Base-by-base conservation (phyloP, 1,140 invertebrate genomes). In the Ceratitis capitata region DNA sequence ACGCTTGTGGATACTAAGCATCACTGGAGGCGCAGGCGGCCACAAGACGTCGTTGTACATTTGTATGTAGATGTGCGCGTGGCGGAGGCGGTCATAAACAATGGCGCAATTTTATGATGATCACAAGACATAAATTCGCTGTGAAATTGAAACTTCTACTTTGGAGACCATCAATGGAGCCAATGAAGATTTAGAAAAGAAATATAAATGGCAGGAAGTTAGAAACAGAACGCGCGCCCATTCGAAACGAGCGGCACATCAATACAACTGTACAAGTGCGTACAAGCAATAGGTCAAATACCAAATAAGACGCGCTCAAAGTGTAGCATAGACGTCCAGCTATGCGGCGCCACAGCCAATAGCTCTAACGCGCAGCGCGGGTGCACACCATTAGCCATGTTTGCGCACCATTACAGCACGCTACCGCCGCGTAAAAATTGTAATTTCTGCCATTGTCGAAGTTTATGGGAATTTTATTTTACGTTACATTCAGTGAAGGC, bases 91-190 rank as follows among this genome's bases (percentile, higher is more conserved):
- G 69, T 45, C 69, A 78, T 78, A 78, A 78, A 78, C 69, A 78
- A 23, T 78, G 82, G 45, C 49, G 82, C 49, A 10, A 84, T 84
- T 84, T 64, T 58, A 84, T 39, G 53, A 84, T 84, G 83, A 84
- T 84, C 83, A 84, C 51, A 64, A 83, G 39, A 83, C 82, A 83
- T 83, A 83, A 84, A 84, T 84, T 84, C 53, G 39, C 83, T 84
- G 83, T 84, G 83, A 84, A 84, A 84, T 84, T 84, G 83, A 84
- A 84, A 84, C 39, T 42, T 78, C 23, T 78, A 23, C 23, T 16
- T 19, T 45, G 45, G n/a, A 78, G 26, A 19, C 7, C 32, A 39
- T 16, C n/a, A 9, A 35, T 26, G 26, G 16, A 29, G 16, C 35
- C 7, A 7, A 42, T 6, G 19, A 29, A 32, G 78, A 29, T 29